phyloP scores from a whole-genome alignment of 2,113 vertebrate species.

The Neofelis nebulosa region DNA sequence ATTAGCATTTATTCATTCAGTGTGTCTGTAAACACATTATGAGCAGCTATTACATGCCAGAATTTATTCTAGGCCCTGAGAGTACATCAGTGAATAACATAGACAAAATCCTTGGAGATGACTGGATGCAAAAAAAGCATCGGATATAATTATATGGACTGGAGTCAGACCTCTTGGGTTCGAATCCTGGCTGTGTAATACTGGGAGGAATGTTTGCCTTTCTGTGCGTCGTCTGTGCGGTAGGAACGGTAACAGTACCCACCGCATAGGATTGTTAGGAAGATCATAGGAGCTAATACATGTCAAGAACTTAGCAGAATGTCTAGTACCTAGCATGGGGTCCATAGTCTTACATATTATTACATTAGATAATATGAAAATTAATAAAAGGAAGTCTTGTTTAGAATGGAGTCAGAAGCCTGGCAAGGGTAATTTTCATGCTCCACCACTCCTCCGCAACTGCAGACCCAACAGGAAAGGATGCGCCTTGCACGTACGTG shows the following conservation, averaged over 20 bases:
- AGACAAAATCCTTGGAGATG: background rate
- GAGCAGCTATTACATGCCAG: background rate
- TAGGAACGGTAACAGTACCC: background rate
- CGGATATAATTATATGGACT: background rate
- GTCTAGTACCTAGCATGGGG: background rate
- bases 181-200: background rate
- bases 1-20: background rate
- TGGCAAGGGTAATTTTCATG: background rate
- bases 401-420: background rate
- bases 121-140: background rate
- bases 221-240: background rate
- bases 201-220: background rate
- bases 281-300: background rate
- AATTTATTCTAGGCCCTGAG: background rate
- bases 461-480: background rate
- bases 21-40: slow-evolving; percentile 7
- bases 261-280: background rate
- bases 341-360: background rate
- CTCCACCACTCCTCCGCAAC: background rate
- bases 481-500: rapidly evolving
- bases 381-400: background rate
- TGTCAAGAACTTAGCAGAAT: background rate
- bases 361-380: background rate
- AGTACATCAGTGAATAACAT: background rate
- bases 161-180: background rate